Percentiles rank a stretch among this genome's conserved stretches.
These are phyloP conservation scores for Protodeltote pygarga DNA, from an alignment of 2,888 invertebrate genomes.

Conservation along the genomic window DNA sequence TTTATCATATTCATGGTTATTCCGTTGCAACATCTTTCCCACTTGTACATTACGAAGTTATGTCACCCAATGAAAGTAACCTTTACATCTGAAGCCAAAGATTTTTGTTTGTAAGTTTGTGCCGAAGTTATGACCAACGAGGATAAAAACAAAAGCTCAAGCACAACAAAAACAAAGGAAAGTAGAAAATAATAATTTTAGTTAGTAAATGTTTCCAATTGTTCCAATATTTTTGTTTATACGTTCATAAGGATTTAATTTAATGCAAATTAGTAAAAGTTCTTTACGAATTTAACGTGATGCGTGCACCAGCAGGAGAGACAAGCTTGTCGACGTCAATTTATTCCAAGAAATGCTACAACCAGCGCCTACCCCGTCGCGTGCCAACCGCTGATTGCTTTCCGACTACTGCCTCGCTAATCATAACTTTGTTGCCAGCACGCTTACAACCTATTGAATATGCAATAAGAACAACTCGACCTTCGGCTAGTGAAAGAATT, in stretches of 20 bases:
- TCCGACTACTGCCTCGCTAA: conserved; percentile 26
- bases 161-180: background rate
- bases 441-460: conserved; percentile 25
- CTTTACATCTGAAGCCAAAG: too few species aligned
- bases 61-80: background rate
- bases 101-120: too few species aligned
- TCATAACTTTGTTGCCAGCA: conserved; percentile 28
- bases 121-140: background rate
- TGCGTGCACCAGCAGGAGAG: conserved; percentile 3
- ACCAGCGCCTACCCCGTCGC: conserved; percentile 19
- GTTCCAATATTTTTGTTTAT: too few species aligned
- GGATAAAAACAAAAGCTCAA: background rate
- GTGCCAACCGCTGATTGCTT: conserved; percentile 37
- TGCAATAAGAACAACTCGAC: conserved; percentile 26
- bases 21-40: background rate
- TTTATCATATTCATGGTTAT: background rate
- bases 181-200: background rate
- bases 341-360: conserved; percentile 31
- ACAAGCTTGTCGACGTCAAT: conserved; percentile 28
- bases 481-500: conserved; percentile 22
- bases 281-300: conserved; percentile 1
- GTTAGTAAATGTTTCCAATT: too few species aligned
- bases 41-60: background rate
- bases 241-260: background rate
- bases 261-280: background rate